These are phyloP conservation scores for Tachystola acroxantha DNA, from an alignment of 2,888 invertebrate genomes.

Conservation along the genomic window DNA sequence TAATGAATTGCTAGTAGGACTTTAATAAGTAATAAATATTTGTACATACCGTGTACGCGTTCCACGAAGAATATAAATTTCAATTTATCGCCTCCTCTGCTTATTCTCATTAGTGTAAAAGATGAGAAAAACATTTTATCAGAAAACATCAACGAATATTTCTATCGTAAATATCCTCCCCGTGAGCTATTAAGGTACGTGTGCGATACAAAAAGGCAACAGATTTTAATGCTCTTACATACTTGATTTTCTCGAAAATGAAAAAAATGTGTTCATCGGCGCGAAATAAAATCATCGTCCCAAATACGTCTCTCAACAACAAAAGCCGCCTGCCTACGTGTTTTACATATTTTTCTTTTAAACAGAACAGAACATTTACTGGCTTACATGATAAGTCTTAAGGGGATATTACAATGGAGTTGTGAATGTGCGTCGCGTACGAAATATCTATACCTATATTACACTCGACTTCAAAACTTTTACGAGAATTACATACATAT, in stretches of 20 bases:
- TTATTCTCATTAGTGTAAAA: slow-evolving; percentile 59
- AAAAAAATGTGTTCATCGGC: slow-evolving; percentile 65
- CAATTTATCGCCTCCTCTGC: slow-evolving; percentile 54
- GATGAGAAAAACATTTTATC: slow-evolving; percentile 52
- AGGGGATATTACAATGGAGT: slow-evolving; percentile 57
- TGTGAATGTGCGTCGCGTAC: slow-evolving; percentile 46
- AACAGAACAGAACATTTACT: slow-evolving; percentile 55
- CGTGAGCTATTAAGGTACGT: slow-evolving; percentile 37
- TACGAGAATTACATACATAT: no score
- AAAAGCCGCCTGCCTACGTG: slow-evolving; percentile 55
- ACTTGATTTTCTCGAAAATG: slow-evolving; percentile 55
- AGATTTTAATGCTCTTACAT: slow-evolving; percentile 57
- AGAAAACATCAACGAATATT: slow-evolving; percentile 48
- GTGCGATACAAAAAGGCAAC: slow-evolving; percentile 37
- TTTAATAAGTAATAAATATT: slow-evolving; percentile 62
- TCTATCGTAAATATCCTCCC: slow-evolving; percentile 41
- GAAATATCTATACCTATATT: no score
- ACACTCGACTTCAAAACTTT: no score
- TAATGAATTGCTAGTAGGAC: slow-evolving; percentile 51
- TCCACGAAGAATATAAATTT: slow-evolving; percentile 55
- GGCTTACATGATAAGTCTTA: slow-evolving; percentile 53
- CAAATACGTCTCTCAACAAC: slow-evolving; percentile 63
- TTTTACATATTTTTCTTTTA: slow-evolving; percentile 66
- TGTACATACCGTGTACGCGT: slow-evolving; percentile 42
- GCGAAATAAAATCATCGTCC: slow-evolving; percentile 63